A percentile compares a stretch with the other conserved stretches of the same genome.
phyloP scores from a whole-genome alignment of 2,113 vertebrate genomes.

The Gracilinanus agilis region DNA sequence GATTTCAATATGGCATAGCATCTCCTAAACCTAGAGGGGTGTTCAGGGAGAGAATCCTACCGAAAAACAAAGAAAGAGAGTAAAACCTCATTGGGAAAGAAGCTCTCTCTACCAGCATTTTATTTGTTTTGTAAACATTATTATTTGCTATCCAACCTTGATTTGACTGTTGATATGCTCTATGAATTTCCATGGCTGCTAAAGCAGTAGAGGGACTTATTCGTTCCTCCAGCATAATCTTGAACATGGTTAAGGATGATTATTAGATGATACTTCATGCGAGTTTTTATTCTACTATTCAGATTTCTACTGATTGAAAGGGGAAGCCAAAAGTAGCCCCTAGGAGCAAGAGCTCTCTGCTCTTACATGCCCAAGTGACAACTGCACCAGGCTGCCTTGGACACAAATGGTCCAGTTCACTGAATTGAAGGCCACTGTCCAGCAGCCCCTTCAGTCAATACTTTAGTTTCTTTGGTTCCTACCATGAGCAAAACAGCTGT shows the following conservation, averaged over 20 bases:
- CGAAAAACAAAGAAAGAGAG: background rate
- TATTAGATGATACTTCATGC: conserved; percentile 72
- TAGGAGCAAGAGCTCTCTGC: background rate
- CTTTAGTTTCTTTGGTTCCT: conserved; percentile 56
- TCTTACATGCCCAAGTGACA: conserved; percentile 12
- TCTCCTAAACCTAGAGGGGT: conserved; percentile 9
- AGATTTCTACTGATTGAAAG: conserved; percentile 17
- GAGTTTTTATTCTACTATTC: conserved; percentile 49
- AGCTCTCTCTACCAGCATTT: background rate
- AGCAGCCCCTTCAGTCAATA: conserved; percentile 51
- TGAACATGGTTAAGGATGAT: conserved; percentile 73
- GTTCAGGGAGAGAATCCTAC: background rate
- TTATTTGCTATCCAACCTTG: background rate
- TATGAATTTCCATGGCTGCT: conserved; percentile 15
- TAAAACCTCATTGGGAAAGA: background rate
- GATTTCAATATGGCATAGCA: background rate
- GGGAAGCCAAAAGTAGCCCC: conserved; percentile 61
- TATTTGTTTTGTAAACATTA: background rate
- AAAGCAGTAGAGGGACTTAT: conserved; percentile 56
- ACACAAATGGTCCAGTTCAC: conserved; percentile 58
- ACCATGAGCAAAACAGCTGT: conserved; percentile 52
- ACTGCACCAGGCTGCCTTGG: background rate
- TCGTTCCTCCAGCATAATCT: conserved; percentile 70
- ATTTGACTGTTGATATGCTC: conserved; percentile 31
- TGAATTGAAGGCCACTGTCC: conserved; percentile 32